Evolutionary conservation across 1,140 invertebrate species (phyloP).

Genomic region (Drosophila sechellia): DNA sequence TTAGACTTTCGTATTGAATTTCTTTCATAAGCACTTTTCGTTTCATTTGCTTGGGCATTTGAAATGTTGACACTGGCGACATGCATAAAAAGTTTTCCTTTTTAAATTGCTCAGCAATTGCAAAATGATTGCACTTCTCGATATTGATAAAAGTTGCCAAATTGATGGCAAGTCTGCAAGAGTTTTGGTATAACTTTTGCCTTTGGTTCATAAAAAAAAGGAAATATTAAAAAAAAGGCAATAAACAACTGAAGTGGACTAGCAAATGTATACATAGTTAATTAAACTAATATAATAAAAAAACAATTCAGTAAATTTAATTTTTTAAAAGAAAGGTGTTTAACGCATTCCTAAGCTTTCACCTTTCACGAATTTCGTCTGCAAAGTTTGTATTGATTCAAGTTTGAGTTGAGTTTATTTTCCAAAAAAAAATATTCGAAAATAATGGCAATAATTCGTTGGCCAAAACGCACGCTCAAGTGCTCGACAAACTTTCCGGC

Average conservation of each 20-base stretch:
- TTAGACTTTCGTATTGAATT: neutral
- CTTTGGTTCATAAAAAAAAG: neutral
- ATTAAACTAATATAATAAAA: neutral
- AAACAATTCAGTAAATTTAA: neutral
- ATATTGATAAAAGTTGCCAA: slow-evolving; percentile 51
- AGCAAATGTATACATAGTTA: neutral
- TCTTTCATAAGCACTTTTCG: neutral
- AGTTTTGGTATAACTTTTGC: neutral
- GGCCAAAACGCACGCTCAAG: slow-evolving; percentile 5
- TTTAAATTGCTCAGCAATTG: slow-evolving; percentile 52
- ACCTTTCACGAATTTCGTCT: slow-evolving; percentile 36
- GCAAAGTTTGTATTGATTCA: slow-evolving; percentile 54
- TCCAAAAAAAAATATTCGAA: slow-evolving; percentile 15
- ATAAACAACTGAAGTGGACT: neutral
- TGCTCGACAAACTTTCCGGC: slow-evolving; percentile 35
- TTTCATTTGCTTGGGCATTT: slow-evolving; percentile 1
- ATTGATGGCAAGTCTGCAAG: slow-evolving; percentile 17
- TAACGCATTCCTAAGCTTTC: neutral
- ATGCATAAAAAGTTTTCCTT: slow-evolving; percentile 6
- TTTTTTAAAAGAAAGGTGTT: neutral
- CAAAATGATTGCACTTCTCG: slow-evolving; percentile 50
- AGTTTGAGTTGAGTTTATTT: slow-evolving; percentile 14
- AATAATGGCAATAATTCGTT: slow-evolving; percentile 24
- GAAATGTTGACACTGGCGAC: slow-evolving; percentile 15
- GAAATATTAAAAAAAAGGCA: neutral